Percentiles rank a stretch among this genome's conserved stretches.
Conservation (phyloP, 2,888 invertebrate genomes). For the Scelioninae gen. 1 region DNA sequence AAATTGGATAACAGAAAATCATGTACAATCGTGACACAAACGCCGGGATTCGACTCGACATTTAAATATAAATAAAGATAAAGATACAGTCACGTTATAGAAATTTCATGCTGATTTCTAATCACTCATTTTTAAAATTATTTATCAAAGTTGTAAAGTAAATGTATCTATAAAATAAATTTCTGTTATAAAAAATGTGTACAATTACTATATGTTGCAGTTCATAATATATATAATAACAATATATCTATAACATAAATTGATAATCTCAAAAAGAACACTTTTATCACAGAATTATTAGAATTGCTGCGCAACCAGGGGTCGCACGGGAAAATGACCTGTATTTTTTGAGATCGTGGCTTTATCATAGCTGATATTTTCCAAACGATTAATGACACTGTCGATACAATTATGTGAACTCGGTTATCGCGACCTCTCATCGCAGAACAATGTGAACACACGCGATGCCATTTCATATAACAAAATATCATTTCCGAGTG, state of each 20-base stretch:
- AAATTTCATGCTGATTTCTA: too few species aligned
- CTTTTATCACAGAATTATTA: too few species aligned
- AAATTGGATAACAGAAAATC: slow-evolving; percentile 30
- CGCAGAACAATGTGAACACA: slow-evolving; percentile 49
- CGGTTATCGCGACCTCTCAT: slow-evolving; percentile 40
- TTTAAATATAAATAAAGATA: slow-evolving; percentile 53
- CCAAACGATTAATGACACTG: slow-evolving; percentile 49
- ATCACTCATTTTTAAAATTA: too few species aligned
- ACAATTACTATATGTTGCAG: too few species aligned
- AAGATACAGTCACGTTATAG: too few species aligned
- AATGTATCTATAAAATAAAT: too few species aligned
- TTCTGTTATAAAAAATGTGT: too few species aligned
- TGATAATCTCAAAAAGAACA: too few species aligned
- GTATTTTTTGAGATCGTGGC: slow-evolving; percentile 1
- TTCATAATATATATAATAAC: too few species aligned
- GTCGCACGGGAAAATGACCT: slow-evolving; percentile 9
- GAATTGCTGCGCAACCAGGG: not conserved
- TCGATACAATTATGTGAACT: slow-evolving; percentile 59
- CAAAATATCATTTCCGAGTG: slow-evolving; percentile 27
- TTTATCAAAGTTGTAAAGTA: too few species aligned
- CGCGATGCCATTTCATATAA: slow-evolving; percentile 37
- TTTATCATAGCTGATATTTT: slow-evolving; percentile 29
- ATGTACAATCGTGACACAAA: slow-evolving; percentile 32
- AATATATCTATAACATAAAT: too few species aligned
- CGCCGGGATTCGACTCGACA: slow-evolving; percentile 24